Base-by-base conservation (phyloP, 2,113 vertebrate genomes). In the Sprattus sprattus region DNA sequence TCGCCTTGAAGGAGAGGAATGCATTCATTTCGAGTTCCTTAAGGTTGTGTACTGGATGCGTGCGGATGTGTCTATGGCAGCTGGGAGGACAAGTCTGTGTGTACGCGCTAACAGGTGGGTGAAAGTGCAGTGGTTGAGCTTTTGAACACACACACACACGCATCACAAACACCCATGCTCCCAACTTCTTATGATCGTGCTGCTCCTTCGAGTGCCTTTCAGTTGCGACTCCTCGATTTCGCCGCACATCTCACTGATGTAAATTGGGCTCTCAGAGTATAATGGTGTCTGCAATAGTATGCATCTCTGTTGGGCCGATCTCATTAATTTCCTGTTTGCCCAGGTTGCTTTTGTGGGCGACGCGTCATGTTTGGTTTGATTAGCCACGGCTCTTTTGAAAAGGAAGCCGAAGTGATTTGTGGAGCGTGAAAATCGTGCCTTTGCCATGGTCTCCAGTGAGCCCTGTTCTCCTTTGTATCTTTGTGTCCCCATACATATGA, bases 51-150 rank as follows among this genome's bases (percentile, higher is more conserved):
- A 39, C 39, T 39, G 64, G 39, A 60, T 64, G 60, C 82, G 45
- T 64, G 60, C 57, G 9, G 22, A 83, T 85, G 83, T 84, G 28
- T 32, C n/a, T 25, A 85, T 90, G 81, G 86, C 89, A 81, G 47
- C 80, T 88, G 88, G 89, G 84, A 91, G 85, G 90, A 90, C 81
- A 91, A 83, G 88, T 90, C 67, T 82, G 64, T 71, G 81, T 81
- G 54, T 6, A 7, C 75, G 71, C 18, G 86, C 83, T 85, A 93
- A 87, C 91, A 93, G 93, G 94, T 93, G 92, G 91, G 92, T 92
- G 86, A 91, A 85, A 75, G 85, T 71, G 84, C 84, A 83, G 83
- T 78, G 18, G 87, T 81, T 78, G 25, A 39, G 28, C 67, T 28
- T 67, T 7, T 39, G 67, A 75, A 28, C 25, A 71, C n/a, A 25